Evolutionary conservation across 1,140 invertebrate genomes (phyloP).

Genomic region (Euura lappo): DNA sequence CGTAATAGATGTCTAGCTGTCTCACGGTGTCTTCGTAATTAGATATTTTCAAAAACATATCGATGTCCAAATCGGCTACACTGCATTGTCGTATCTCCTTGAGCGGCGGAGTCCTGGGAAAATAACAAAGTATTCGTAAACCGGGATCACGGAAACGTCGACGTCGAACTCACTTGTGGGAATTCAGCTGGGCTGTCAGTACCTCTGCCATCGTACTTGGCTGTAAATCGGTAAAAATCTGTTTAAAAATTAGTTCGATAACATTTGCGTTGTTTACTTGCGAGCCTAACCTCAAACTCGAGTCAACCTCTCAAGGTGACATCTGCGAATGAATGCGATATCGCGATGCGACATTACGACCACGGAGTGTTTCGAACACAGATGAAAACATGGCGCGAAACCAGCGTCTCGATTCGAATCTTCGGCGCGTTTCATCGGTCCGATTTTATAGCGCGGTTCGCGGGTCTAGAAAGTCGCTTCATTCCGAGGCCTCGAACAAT

Average conservation of each 20-base stretch:
- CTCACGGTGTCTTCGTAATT: slow-evolving; percentile 91
- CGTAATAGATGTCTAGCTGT: slow-evolving; percentile 91
- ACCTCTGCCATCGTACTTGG: background rate
- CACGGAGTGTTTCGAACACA: background rate
- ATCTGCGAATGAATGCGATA: background rate
- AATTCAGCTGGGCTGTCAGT: background rate
- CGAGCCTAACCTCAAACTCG: background rate
- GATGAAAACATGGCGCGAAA: background rate
- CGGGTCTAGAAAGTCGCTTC: too few species aligned
- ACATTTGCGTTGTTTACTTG: background rate
- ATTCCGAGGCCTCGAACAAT: too few species aligned
- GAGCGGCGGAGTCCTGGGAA: background rate
- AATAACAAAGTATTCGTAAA: background rate
- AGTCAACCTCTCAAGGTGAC: background rate
- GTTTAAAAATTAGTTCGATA: background rate
- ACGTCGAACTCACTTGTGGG: background rate
- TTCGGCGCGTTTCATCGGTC: too few species aligned
- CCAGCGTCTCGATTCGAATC: too few species aligned
- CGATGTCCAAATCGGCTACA: slow-evolving; percentile 71
- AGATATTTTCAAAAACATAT: slow-evolving; percentile 79
- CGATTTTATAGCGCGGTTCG: too few species aligned
- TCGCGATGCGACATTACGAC: background rate
- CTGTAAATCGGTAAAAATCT: too few species aligned
- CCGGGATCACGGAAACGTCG: too few species aligned
- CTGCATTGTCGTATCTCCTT: slow-evolving; percentile 63